These are phyloP conservation scores for Astreopora myriophthalma DNA, from an alignment of 64 coral and sea anemone genomes.

Conservation along the genomic window DNA sequence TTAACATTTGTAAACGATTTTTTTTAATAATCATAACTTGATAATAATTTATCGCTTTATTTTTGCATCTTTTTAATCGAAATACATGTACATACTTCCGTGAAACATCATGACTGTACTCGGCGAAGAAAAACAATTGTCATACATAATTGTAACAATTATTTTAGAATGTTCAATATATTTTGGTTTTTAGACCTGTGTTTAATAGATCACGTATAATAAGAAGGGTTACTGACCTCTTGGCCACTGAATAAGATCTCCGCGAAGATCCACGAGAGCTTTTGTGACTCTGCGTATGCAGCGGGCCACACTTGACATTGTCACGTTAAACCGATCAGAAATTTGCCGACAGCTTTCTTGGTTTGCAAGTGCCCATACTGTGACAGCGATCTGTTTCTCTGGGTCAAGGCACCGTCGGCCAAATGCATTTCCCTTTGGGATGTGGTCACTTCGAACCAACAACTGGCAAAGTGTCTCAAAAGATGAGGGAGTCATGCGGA, in stretches of 20 bases:
- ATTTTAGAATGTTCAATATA: not conserved
- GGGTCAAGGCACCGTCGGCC: not conserved
- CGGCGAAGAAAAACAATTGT: not conserved
- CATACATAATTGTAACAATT: not conserved
- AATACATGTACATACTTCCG: no score
- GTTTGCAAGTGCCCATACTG: constrained; percentile 3
- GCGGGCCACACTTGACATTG: not conserved
- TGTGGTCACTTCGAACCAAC: not conserved
- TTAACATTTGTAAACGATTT: no score
- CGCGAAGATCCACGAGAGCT: constrained; percentile 2
- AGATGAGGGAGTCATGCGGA: not conserved
- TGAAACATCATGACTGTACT: no score
- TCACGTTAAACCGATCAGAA: not conserved
- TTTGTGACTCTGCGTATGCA: not conserved
- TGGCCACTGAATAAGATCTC: constrained; percentile 4
- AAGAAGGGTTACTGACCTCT: not conserved
- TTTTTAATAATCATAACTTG: no score
- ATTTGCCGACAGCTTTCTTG: not conserved
- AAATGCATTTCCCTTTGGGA: constrained; percentile 15
- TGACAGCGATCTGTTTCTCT: not conserved
- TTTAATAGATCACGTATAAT: not conserved
- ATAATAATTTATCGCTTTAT: no score
- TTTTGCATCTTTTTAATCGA: no score
- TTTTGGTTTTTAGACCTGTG: not conserved
- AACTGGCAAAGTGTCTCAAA: not conserved